These are phyloP conservation scores for Artemia sp. DNA, from an alignment of 2,888 invertebrate genomes.

Conservation along the genomic window DNA sequence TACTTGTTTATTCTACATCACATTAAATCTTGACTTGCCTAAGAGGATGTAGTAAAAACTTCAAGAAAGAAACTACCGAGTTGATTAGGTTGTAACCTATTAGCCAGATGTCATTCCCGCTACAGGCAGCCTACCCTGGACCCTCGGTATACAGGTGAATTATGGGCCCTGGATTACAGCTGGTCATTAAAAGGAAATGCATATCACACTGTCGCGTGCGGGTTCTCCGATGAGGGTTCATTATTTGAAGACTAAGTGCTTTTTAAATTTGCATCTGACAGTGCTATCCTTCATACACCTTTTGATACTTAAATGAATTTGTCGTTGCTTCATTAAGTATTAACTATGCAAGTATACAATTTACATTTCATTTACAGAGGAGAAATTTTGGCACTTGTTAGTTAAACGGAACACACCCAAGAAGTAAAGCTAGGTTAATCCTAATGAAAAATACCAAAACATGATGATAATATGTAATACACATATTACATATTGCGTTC, in stretches of 20 bases:
- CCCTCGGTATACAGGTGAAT: background rate
- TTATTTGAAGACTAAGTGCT: background rate
- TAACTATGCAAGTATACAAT: too few relatives aligned
- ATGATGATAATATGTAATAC: too few relatives aligned
- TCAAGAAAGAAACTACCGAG: constrained; percentile 2
- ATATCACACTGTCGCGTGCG: constrained; percentile 13
- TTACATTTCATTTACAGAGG: too few relatives aligned
- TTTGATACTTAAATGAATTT: too few relatives aligned
- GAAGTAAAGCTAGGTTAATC: too few relatives aligned
- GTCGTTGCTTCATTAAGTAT: too few relatives aligned
- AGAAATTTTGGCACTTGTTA: too few relatives aligned
- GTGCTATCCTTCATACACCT: too few relatives aligned
- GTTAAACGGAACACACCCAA: too few relatives aligned
- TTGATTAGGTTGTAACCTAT: constrained; percentile 15
- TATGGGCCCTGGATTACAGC: constrained; percentile 8
- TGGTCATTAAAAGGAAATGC: background rate
- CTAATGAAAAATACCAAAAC: too few relatives aligned
- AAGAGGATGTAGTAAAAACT: constrained; percentile 8
- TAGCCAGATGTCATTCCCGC: constrained; percentile 13
- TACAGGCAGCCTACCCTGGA: constrained; percentile 4
- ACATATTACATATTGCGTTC: too few relatives aligned
- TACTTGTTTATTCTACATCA: constrained; percentile 4
- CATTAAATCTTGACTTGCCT: constrained; percentile 7
- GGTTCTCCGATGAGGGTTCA: constrained; percentile 3
- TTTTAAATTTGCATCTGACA: too few relatives aligned